Evolutionary conservation across 2,888 invertebrate genomes (phyloP).

Genomic region (Drosophila sordidula): DNA sequence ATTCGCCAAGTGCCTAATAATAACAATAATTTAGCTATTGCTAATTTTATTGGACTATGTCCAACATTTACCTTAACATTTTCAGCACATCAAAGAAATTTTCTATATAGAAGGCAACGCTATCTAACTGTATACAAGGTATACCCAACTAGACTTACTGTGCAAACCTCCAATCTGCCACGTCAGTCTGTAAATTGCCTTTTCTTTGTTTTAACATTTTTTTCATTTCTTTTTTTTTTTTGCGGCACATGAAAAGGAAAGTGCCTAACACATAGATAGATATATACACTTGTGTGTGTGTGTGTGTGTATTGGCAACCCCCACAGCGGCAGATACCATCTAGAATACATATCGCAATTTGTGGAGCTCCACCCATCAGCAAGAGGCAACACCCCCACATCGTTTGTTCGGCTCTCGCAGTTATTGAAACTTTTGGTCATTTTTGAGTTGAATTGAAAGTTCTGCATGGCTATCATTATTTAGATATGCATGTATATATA

Average conservation of each 20-base stretch:
- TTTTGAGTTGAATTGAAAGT: constrained; percentile 45
- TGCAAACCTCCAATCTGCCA: constrained; percentile 29
- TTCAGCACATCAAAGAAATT: background rate
- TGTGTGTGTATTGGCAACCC: constrained; percentile 19
- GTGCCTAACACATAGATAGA: constrained; percentile 35
- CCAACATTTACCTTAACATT: background rate
- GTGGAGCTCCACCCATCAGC: constrained; percentile 55
- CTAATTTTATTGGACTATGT: too few relatives aligned
- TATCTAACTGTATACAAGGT: background rate
- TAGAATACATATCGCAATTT: constrained; percentile 6
- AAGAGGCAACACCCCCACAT: constrained; percentile 9
- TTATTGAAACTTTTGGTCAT: constrained; percentile 20
- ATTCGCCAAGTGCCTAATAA: too few relatives aligned
- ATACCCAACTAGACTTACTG: constrained; percentile 9
- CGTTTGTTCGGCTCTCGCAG: background rate
- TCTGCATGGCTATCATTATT: constrained; percentile 27
- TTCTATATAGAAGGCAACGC: background rate
- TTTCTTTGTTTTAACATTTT: constrained; percentile 34
- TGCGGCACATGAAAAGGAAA: constrained; percentile 59
- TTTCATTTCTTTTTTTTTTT: background rate
- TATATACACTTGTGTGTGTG: background rate
- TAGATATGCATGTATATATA: constrained; percentile 9
- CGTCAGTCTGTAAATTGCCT: constrained; percentile 19
- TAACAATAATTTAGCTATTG: too few relatives aligned
- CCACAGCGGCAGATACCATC: constrained; percentile 16